Conservation (phyloP, 1,140 invertebrate genomes). For the Leptestheria dahalacensis region DNA sequence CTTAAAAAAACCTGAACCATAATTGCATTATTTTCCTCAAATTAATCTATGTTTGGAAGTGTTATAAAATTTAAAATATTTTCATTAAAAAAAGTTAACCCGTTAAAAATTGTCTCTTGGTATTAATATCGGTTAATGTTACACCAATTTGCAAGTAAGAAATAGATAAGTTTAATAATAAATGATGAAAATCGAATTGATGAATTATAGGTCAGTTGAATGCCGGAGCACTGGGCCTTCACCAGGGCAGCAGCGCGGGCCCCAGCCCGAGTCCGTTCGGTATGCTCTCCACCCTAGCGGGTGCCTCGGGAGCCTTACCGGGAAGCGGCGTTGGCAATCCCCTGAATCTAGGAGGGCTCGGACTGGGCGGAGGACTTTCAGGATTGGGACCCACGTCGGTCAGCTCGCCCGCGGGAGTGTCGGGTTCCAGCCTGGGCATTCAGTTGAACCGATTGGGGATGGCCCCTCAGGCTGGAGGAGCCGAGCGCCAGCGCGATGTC, state of each 20-base stretch:
- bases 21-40: too few species aligned
- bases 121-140: too few species aligned
- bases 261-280: slow-evolving; percentile 40
- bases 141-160: too few species aligned
- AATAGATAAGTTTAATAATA: too few species aligned
- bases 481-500: neutral
- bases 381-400: neutral
- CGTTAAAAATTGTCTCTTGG: too few species aligned
- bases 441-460: slow-evolving; percentile 8
- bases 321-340: neutral
- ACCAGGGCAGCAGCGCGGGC: slow-evolving; percentile 27
- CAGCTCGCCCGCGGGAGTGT: neutral
- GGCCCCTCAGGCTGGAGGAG: neutral
- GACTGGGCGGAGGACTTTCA: neutral
- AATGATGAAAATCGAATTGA: too few species aligned
- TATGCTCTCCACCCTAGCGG: slow-evolving; percentile 1
- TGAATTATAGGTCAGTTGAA: neutral
- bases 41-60: too few species aligned
- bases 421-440: neutral
- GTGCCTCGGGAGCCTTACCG: neutral
- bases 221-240: slow-evolving; percentile 52
- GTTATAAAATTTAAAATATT: too few species aligned
- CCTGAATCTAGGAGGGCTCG: neutral
- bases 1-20: too few species aligned
- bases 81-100: too few species aligned